Conservation (phyloP, 2,113 vertebrate species). For the Nasalis larvatus region DNA sequence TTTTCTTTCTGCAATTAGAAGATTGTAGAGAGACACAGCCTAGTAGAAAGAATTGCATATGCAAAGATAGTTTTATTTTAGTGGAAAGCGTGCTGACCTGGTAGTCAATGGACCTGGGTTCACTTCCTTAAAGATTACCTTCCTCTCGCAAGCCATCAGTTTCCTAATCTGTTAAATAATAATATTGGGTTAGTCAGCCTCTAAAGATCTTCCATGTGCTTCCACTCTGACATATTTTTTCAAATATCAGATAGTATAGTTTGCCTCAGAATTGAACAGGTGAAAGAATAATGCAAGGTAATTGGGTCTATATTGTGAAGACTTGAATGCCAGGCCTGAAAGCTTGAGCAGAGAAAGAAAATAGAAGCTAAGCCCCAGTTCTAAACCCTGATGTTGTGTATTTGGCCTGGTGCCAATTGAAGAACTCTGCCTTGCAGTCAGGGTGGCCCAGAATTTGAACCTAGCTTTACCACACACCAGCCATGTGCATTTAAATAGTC, state of each 20-base stretch:
- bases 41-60: not conserved
- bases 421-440: not conserved
- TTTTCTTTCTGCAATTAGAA: not conserved
- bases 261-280: not conserved
- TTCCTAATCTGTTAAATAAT: not conserved
- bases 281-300: not conserved
- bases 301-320: not conserved
- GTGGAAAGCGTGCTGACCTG: not conserved
- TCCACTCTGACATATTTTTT: not conserved
- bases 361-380: not conserved
- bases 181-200: not conserved
- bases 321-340: not conserved
- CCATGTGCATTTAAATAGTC: not conserved
- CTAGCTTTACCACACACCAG: not conserved
- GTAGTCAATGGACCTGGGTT: not conserved
- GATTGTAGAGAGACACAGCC: not conserved
- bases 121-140: slow-evolving; percentile 6
- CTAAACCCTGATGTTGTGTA: not conserved
- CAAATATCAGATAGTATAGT: not conserved
- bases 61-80: not conserved
- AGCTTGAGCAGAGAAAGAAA: slow-evolving; percentile 1
- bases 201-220: not conserved
- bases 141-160: not conserved
- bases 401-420: not conserved
- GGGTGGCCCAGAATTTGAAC: not conserved